Evolutionary conservation across 2,113 vertebrate genomes (phyloP), one percentile per base, ranked within the genome.

Genomic region (Urocynchramus pylzowi): DNA sequence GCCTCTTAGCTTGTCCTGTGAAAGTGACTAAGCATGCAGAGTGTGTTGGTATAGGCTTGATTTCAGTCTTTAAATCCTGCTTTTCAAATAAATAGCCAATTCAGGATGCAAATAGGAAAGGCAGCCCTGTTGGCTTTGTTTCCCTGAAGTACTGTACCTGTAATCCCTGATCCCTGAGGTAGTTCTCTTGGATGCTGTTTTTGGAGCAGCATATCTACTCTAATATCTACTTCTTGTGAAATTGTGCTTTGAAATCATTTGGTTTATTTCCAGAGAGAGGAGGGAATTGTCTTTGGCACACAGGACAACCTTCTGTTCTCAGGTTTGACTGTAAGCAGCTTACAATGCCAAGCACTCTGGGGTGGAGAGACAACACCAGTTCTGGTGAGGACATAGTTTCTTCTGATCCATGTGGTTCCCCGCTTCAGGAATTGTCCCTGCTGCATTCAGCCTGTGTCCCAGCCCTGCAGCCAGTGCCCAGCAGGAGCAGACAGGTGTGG

Each of bases 401-500:
- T 92, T 79, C 80, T 90, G 64, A 61, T 64, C 67, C 67, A 1
- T 35, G 2, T 9, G 49, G 67, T 82, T 90, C 61, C 82, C 14
- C 7, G 8, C 86, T 61, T 73, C 57, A 52, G 91, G 61, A 92
- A 4, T 22, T 86, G 44, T 71, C 47, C 47, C 77, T 20, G 77
- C 90, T 61, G 64, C 37, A 1, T 61, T 74, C 69, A 89, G 90
- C 76, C 84, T 65, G 35, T 89, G 83, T 57, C 45, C 61, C 64
- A 83, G 22, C 75, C 53, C 77, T 45, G 93, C 59, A 89, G 90
- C 7, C 54, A 61, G 3, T 77, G 90, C 41, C 54, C 1, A 0
- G 45, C 85, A 78, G 30, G 82, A 90, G 78, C 82, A 95, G 74
- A 85, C 75, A 85, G 96, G 74, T 84, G 74, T 74, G 85, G 37